Base-by-base conservation (phyloP, 1,140 invertebrate species). In the Latrodectus geometricus region DNA sequence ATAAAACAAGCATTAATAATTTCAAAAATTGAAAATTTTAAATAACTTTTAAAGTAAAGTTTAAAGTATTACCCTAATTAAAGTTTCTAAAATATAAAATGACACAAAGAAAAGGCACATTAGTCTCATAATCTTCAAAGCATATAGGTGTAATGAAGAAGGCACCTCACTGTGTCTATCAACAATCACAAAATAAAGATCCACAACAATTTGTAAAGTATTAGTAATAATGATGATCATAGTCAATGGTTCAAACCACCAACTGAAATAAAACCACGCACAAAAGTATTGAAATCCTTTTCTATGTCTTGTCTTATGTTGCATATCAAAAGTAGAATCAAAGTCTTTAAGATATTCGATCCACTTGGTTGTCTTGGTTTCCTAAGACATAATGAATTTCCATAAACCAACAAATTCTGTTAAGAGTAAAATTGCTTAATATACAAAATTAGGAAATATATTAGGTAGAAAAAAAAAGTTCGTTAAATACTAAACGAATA, bases 241-340 rank as follows among this genome's bases (percentile, higher is more conserved):
- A 14, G 48, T 80, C 11, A 80, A 9, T 9, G 78, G 78, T 56
- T 80, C 78, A 52, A 80, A 80, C 78, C 66, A 70, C 78, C 65
- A 80, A 50, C 21, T 70, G 17, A 70, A 80, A 54, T 70, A 80
- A 54, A 70, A 17, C n/a, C 17, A 5, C 20, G 50, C 65, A 12
- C 66, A 80, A 56, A 54, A 23, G 20, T 70, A 52, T 4, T 21
- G 49, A 48, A 80, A 70, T 54, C 66, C 66, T 21, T 21, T 54
- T 9, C n/a, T n/a, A 54, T 54, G 49, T 23, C 11, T 23, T 20
- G 9, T 11, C 15, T 50, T 20, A 15, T 70, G 50, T 35, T 80
- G 66, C 15, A 50, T 54, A 48, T 66, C 56, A 66, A 11, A 65
- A 50, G 61, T 0, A 17, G 61, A 78, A 11, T 68, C 61, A 7